Conservation (phyloP, 1,140 invertebrate genomes). For the Ptiloglossa arizonensis region DNA sequence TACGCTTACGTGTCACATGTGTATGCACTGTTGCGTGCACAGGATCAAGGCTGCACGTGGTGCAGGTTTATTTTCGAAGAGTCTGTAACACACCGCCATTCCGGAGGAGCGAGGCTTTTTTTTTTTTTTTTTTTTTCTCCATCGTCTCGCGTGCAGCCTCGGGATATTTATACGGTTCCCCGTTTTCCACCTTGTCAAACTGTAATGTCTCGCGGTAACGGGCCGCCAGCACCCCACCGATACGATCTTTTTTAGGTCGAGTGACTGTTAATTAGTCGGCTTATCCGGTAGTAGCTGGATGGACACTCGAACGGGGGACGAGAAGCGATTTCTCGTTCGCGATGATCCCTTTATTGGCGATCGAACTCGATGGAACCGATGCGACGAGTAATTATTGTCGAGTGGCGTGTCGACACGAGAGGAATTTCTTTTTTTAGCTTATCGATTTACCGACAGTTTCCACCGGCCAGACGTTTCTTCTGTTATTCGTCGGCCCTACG, state of each 20-base stretch:
- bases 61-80: conserved; percentile 63
- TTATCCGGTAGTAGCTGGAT: neutral
- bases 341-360: neutral
- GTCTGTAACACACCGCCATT: conserved; percentile 33
- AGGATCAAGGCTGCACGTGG: conserved; percentile 64
- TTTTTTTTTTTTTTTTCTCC: conserved; percentile 14
- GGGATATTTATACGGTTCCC: conserved; percentile 62
- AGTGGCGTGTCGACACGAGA: conserved; percentile 6
- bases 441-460: conserved; percentile 43
- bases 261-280: conserved; percentile 22
- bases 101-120: conserved; percentile 44
- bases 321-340: conserved; percentile 12
- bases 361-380: neutral
- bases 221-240: neutral
- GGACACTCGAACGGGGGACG: neutral
- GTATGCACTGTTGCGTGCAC: conserved; percentile 58
- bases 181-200: conserved; percentile 26
- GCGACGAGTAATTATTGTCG: conserved; percentile 39
- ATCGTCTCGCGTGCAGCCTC: conserved; percentile 53
- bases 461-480: neutral
- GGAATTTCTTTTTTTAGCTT: conserved; percentile 38
- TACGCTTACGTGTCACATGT: conserved; percentile 22
- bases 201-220: conserved; percentile 35
- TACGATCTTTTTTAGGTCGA: neutral
- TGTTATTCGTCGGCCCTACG: neutral